These are phyloP conservation scores for Piliocolobus tephrosceles DNA, from an alignment of 2,113 vertebrate species.

Conservation along the genomic window DNA sequence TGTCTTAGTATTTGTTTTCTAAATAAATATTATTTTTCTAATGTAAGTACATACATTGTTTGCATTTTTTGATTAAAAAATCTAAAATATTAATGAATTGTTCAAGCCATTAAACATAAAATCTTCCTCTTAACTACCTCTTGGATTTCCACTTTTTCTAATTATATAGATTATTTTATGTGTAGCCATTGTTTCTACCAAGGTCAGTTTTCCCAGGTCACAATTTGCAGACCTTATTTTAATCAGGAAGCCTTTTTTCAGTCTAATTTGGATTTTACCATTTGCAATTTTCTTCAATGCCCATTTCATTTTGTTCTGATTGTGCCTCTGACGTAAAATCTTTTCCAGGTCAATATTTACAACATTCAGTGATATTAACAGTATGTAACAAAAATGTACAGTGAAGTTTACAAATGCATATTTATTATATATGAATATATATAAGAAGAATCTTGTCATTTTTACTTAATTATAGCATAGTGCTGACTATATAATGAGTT, in stretches of 20 bases:
- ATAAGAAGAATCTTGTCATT: not conserved
- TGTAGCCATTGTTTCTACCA: not conserved
- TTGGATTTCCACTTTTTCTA: not conserved
- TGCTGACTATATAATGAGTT: not conserved
- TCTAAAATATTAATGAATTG: not conserved
- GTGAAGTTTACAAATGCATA: not conserved
- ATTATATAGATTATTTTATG: not conserved
- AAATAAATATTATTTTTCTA: not conserved
- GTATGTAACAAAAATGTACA: not conserved
- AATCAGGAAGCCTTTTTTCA: not conserved
- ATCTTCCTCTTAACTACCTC: not conserved
- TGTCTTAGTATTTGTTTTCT: not conserved
- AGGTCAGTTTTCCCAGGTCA: not conserved
- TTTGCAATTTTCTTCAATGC: not conserved
- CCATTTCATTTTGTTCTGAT: not conserved
- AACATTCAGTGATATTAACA: not conserved
- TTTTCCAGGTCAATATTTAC: not conserved
- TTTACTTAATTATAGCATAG: not conserved
- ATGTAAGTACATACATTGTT: not conserved
- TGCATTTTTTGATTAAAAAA: not conserved
- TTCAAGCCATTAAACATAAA: not conserved
- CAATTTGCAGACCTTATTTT: not conserved
- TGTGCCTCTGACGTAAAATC: not conserved
- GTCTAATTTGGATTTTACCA: not conserved
- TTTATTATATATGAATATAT: not conserved